Base-by-base conservation (phyloP, 2,113 vertebrate genomes). In the Hippocampus zosterae region DNA sequence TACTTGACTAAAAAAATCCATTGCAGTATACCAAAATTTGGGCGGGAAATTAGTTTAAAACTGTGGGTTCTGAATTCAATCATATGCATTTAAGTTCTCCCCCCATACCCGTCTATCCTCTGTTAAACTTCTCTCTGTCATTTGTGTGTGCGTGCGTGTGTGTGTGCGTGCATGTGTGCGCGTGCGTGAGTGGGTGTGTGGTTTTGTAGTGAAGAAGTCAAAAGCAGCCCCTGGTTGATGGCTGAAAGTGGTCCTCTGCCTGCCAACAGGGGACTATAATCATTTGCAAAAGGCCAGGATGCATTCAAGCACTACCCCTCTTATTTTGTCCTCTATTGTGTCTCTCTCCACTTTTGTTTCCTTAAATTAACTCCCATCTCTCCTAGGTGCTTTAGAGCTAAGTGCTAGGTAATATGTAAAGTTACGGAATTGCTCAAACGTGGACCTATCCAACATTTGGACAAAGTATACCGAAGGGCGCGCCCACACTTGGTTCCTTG, bases 151-250 rank as follows among this genome's bases (percentile, higher is more conserved):
- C 72, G 57, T 67, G 23, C 86, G 80, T 89, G 72, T 90, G 53
- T 82, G 94, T 87, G 81, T 86, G 29, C 3, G 29, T 33, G 29
- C 29, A 4, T 77, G 82, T 82, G 95, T 96, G 95, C 97, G 94
- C 89, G 44, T 80, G 70, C 96, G 94, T 83, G 82, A 83, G 82
- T 85, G 76, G 73, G 83, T 83, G 95, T 96, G 95, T 97, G 95
- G 94, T 96, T 97, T 98, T 96, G 92, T 98, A 98, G 96, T 96
- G 96, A 95, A 98, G 96, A 97, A 98, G 96, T 96, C 95, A 98
- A 95, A 95, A 94, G 96, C 96, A 96, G 94, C 94, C 94, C 90
- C 93, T 97, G 95, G 94, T 95, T 94, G 96, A 97, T 96, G 96
- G 93, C 95, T 97, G 95, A 98, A 96, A 95, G 93, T 95, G 95